phyloP scores from a whole-genome alignment of 2,113 vertebrate species.

The Probosciger aterrimus region DNA sequence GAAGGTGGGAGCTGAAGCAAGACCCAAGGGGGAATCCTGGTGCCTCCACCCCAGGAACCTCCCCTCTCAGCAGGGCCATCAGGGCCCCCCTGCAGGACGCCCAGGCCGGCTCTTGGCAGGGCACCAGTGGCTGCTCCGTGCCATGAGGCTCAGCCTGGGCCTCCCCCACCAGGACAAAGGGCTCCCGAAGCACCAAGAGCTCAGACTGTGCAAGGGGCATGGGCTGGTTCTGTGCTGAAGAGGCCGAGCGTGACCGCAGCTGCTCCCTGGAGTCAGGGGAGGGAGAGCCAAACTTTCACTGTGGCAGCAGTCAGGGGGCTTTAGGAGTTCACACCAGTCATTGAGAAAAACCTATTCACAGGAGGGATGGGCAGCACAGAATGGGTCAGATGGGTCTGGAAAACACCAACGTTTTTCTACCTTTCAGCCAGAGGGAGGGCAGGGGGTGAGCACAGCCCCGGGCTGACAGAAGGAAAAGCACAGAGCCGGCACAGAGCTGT shows the following conservation, averaged over 20 bases:
- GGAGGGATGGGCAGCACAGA: accelerated
- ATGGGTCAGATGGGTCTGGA: accelerated
- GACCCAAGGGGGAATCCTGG: background rate
- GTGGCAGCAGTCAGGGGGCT: background rate
- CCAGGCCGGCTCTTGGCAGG: background rate
- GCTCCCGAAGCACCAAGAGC: accelerated
- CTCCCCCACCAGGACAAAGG: accelerated
- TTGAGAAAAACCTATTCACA: background rate
- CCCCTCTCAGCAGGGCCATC: background rate
- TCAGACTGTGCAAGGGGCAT: accelerated
- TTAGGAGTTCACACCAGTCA: background rate
- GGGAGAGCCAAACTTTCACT: background rate
- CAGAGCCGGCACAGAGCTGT: background rate
- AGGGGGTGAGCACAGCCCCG: background rate
- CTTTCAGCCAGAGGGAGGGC: background rate
- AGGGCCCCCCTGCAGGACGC: background rate
- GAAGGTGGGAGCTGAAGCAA: background rate
- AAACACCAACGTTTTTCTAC: accelerated
- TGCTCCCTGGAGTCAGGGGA: background rate
- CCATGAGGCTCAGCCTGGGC: background rate
- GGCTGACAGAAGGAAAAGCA: background rate
- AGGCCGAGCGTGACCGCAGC: accelerated
- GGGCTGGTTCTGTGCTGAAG: background rate
- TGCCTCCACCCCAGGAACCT: background rate
- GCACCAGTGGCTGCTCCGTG: background rate